Evolutionary conservation across 2,888 invertebrate genomes (phyloP).

Genomic region (Perizoma affinitatum): DNA sequence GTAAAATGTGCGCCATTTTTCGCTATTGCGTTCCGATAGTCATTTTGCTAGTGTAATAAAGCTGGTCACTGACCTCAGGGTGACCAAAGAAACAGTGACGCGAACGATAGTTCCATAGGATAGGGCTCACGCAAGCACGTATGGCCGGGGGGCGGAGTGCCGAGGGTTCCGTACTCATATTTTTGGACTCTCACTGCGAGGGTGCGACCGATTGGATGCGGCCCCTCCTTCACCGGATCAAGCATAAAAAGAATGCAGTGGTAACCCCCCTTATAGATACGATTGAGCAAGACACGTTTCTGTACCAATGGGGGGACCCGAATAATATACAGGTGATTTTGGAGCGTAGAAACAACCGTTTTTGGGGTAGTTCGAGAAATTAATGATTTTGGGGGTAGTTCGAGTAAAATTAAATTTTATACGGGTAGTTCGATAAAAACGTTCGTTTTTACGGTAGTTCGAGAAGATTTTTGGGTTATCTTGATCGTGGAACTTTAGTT

Average conservation of each 20-base stretch:
- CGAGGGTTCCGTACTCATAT: slow-evolving; percentile 60
- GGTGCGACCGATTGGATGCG: slow-evolving; percentile 54
- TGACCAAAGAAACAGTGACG: no score
- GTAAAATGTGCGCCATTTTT: no score
- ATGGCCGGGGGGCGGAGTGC: slow-evolving; percentile 50
- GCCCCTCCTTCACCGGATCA: slow-evolving; percentile 93
- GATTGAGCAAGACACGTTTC: slow-evolving; percentile 88
- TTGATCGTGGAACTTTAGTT: no score
- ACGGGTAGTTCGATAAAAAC: no score
- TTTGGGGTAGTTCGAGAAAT: background rate
- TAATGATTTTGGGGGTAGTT: background rate
- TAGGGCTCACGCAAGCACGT: slow-evolving; percentile 87
- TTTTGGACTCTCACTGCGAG: slow-evolving; percentile 29
- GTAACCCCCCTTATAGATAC: slow-evolving; percentile 97
- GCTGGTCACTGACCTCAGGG: no score
- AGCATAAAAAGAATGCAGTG: slow-evolving; percentile 87
- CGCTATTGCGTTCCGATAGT: no score
- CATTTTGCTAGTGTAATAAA: no score
- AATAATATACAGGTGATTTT: slow-evolving; percentile 49
- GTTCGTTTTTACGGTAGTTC: slow-evolving; percentile 3
- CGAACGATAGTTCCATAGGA: background rate
- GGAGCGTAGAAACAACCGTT: no score
- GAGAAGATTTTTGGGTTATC: background rate
- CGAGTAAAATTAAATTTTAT: no score
- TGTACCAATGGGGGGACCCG: slow-evolving; percentile 48